Conservation (phyloP, 2,113 vertebrate genomes). For the Mastomys coucha region DNA sequence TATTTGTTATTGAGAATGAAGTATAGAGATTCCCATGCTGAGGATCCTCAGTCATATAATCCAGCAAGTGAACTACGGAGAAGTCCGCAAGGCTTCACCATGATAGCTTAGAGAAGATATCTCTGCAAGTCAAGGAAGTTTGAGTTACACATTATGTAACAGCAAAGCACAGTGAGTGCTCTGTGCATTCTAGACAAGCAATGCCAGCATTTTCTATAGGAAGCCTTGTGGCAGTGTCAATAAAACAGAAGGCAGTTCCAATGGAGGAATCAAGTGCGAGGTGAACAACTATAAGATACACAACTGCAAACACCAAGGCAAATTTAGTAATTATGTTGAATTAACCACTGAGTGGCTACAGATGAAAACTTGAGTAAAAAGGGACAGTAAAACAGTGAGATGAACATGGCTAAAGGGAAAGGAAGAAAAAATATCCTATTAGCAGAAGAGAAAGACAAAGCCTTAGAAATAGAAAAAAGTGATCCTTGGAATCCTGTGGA, state of each 20-base stretch:
- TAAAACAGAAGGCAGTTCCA: background rate
- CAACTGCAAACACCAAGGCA: background rate
- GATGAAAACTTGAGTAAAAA: background rate
- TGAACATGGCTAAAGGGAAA: slow-evolving; percentile 16
- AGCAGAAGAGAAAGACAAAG: background rate
- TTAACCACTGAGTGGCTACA: background rate
- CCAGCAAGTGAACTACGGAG: background rate
- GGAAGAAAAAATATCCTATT: background rate
- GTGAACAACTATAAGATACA: background rate
- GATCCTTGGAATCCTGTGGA: background rate
- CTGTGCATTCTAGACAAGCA: background rate
- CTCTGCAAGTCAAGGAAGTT: background rate
- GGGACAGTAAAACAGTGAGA: background rate
- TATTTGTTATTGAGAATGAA: slow-evolving; percentile 14
- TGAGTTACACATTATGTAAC: background rate
- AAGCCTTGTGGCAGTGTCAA: background rate
- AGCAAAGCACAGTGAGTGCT: background rate
- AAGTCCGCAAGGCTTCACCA: background rate
- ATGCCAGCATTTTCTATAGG: background rate
- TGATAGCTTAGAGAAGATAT: background rate
- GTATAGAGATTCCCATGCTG: background rate
- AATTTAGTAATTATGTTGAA: slow-evolving; percentile 39
- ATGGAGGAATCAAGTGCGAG: slow-evolving; percentile 1
- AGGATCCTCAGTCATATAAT: slow-evolving; percentile 19
- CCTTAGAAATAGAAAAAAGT: background rate